Base-by-base conservation (phyloP, 2,797 vertebrate genomes). In the Fistularia tabacaria region DNA sequence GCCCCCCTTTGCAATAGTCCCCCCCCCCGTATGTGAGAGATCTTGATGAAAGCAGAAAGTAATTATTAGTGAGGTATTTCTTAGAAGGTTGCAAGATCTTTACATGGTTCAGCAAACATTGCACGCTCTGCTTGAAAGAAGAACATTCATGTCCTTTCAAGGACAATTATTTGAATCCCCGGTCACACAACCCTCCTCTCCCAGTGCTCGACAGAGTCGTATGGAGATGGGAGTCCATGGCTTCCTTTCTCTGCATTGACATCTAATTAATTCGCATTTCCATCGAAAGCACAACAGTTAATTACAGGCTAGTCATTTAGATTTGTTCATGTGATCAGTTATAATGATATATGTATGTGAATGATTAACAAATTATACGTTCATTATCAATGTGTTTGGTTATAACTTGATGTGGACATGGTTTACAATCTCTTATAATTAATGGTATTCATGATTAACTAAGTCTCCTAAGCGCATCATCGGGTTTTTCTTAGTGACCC, bases 41-140 rank as follows among this genome's bases (percentile, higher is more conserved):
- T 88, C 81, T 85, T 77, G 84, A 88, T 86, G 84, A 85, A 89
- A 82, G 74, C 68, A 66, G 73, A 90, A 86, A 81, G 80, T 85
- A 88, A 89, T 90, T 90, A 90, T 90, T 85, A 86, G 80, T 85
- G 79, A 74, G 67, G 65, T 63, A 65, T 50, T 75, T 76, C 71
- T 58, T 37, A 67, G 71, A 54, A 42, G 77, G 76, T 74, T 79
- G 76, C 77, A 61, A 73, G 73, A 87, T 89, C 85, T 86, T 83
- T 80, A 80, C 79, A 84, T 62, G 83, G 82, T 88, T 88, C 83
- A 84, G 74, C 36, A 66, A 85, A 79, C 79, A 83, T 62, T 62
- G 66, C 56, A 36, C 66, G 71, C 69, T 70, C 76, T 38, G 66
- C 68, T 77, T 55, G 59, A 83, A 81, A 79, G 68, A 78, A 81